A percentile compares a stretch with the other conserved stretches of the same genome.
Conservation (phyloP, 2,113 vertebrate genomes). For the Scomber japonicus region DNA sequence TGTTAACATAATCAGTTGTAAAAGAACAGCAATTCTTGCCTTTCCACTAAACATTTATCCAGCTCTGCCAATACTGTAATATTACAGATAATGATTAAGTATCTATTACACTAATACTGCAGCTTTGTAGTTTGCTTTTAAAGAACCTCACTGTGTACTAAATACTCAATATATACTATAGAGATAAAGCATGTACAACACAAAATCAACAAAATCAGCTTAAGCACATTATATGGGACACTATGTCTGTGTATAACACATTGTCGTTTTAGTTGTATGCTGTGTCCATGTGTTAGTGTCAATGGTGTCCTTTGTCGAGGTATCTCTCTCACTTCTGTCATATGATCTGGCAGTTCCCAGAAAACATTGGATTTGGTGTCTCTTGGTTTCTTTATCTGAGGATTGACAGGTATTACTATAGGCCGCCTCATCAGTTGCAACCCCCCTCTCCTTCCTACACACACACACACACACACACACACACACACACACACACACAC, state of each 20-base stretch:
- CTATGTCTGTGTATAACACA: not conserved
- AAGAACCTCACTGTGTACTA: too few relatives aligned
- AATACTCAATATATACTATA: too few relatives aligned
- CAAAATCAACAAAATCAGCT: not conserved
- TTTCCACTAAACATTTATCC: too few relatives aligned
- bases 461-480: slow-evolving; percentile 3
- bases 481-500: slow-evolving; percentile 15
- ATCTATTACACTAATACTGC: too few relatives aligned
- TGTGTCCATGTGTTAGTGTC: slow-evolving; percentile 43
- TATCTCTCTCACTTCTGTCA: slow-evolving; percentile 64
- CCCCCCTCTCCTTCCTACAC: not conserved
- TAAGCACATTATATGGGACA: not conserved
- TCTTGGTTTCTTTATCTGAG: slow-evolving; percentile 68
- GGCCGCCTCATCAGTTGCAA: slow-evolving; percentile 20
- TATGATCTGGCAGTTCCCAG: slow-evolving; percentile 71
- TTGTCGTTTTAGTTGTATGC: slow-evolving; percentile 22
- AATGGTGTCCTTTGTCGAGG: slow-evolving; percentile 61
- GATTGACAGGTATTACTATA: slow-evolving; percentile 63
- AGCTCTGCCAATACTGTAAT: not conserved
- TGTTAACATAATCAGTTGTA: not conserved
- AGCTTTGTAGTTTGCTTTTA: too few relatives aligned
- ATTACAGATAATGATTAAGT: too few relatives aligned
- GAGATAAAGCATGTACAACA: too few relatives aligned
- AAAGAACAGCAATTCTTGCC: too few relatives aligned
- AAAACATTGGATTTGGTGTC: slow-evolving; percentile 57